Evolutionary conservation across 2,113 vertebrate species (phyloP).

Genomic region (Xenopus borealis): DNA sequence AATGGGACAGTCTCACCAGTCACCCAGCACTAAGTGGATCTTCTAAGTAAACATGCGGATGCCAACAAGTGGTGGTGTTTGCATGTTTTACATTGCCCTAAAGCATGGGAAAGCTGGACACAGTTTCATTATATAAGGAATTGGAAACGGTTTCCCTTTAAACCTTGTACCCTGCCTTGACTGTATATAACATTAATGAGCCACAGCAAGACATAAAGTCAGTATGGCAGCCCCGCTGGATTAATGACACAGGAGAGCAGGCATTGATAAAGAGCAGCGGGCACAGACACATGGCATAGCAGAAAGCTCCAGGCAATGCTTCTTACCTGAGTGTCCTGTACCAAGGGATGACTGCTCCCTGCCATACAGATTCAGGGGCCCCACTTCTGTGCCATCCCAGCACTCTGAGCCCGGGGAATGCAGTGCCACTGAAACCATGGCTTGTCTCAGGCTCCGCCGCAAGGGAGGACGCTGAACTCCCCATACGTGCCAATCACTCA

Average conservation of each 20-base stretch:
- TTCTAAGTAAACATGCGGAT: too few species aligned
- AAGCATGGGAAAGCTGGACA: too few species aligned
- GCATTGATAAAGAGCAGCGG: background rate
- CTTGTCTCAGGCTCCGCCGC: conserved; percentile 90
- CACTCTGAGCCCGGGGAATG: conserved; percentile 76
- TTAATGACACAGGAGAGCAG: background rate
- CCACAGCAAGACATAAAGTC: background rate
- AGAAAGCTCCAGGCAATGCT: conserved; percentile 6
- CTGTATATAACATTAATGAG: background rate
- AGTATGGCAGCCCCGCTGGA: background rate
- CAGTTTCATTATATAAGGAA: background rate
- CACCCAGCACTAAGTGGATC: too few species aligned
- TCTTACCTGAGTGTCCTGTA: conserved; percentile 87
- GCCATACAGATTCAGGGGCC: conserved; percentile 81
- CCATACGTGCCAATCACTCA: conserved; percentile 73
- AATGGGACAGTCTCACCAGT: too few species aligned
- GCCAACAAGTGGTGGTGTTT: too few species aligned
- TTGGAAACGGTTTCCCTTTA: background rate
- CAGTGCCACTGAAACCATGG: conserved; percentile 79
- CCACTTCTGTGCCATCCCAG: conserved; percentile 86
- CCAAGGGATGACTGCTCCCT: conserved; percentile 23
- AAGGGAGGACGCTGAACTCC: conserved; percentile 94
- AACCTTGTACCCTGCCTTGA: too few species aligned
- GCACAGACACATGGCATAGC: background rate
- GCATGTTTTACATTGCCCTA: too few species aligned